phyloP scores from a whole-genome alignment of 2,888 invertebrate genomes.

The Cryptophagus acutangulus region DNA sequence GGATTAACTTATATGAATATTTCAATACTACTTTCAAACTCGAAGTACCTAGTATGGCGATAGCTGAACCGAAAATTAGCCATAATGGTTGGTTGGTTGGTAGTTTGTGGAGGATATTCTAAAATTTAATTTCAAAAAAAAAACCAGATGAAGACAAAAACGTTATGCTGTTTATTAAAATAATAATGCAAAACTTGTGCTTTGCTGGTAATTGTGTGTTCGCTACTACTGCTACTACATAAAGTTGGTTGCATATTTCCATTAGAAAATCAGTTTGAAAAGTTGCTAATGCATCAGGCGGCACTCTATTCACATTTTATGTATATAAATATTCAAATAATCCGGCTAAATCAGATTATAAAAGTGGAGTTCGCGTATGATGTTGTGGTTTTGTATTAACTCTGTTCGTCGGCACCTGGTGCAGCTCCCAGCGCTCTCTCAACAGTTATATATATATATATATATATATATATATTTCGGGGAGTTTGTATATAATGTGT shows the following conservation, averaged over 20 bases:
- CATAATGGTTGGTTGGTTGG: too few relatives aligned
- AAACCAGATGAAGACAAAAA: too few relatives aligned
- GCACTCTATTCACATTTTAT: slow-evolving; percentile 41
- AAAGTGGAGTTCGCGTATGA: slow-evolving; percentile 46
- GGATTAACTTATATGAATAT: too few relatives aligned
- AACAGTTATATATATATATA: slow-evolving; percentile 9
- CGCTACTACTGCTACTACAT: slow-evolving; percentile 15
- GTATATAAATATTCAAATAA: slow-evolving; percentile 49
- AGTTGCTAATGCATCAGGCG: slow-evolving; percentile 45
- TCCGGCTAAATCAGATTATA: slow-evolving; percentile 47
- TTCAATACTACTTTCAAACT: too few relatives aligned
- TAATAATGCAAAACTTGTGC: too few relatives aligned
- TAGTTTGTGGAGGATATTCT: too few relatives aligned
- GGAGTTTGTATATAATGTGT: slow-evolving; percentile 14
- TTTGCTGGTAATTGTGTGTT: slow-evolving; percentile 20
- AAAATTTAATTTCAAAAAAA: too few relatives aligned
- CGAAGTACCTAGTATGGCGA: too few relatives aligned
- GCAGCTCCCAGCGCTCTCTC: slow-evolving; percentile 34
- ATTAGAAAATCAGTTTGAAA: slow-evolving; percentile 42
- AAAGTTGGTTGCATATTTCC: slow-evolving; percentile 35
- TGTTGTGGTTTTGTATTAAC: slow-evolving; percentile 48
- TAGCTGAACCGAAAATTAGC: too few relatives aligned
- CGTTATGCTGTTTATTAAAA: too few relatives aligned
- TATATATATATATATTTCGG: too few relatives aligned
- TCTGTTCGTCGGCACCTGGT: slow-evolving; percentile 36